phyloP scores from a whole-genome alignment of 2,797 vertebrate genomes.

The Pseudochirops corinnae region DNA sequence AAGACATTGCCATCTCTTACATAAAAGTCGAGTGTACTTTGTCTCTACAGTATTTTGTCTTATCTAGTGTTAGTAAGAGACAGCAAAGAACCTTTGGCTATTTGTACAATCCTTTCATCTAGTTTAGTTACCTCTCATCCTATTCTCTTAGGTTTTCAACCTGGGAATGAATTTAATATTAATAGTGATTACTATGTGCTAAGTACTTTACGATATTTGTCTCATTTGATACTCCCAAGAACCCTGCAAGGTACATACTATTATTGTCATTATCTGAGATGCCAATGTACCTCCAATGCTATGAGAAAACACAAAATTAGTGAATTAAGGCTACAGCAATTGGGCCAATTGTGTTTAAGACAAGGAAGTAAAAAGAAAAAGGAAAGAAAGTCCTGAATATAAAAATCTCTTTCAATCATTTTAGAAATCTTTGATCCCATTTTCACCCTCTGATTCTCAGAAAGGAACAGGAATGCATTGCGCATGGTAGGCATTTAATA shows the following conservation, averaged over 20 bases:
- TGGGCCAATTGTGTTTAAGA: background rate
- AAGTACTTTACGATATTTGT: background rate
- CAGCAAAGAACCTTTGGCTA: background rate
- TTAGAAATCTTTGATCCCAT: background rate
- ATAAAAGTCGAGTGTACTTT: background rate
- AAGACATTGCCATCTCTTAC: background rate
- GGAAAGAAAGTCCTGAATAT: background rate
- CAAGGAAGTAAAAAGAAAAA: background rate
- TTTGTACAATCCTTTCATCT: background rate
- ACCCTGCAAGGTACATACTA: background rate
- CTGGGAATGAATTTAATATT: background rate
- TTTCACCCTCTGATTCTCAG: background rate
- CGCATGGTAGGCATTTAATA: background rate
- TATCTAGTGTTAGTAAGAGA: background rate
- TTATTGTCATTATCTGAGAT: background rate
- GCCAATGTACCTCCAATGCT: no score
- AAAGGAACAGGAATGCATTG: background rate
- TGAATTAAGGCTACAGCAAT: background rate
- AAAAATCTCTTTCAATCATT: background rate
- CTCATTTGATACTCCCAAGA: background rate
- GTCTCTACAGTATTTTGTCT: background rate
- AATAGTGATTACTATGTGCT: background rate
- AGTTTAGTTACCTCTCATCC: background rate
- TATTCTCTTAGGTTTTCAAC: background rate
- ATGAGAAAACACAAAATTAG: background rate